phyloP scores from a whole-genome alignment of 1,140 invertebrate species.

The Drosophila sulfurigaster region DNA sequence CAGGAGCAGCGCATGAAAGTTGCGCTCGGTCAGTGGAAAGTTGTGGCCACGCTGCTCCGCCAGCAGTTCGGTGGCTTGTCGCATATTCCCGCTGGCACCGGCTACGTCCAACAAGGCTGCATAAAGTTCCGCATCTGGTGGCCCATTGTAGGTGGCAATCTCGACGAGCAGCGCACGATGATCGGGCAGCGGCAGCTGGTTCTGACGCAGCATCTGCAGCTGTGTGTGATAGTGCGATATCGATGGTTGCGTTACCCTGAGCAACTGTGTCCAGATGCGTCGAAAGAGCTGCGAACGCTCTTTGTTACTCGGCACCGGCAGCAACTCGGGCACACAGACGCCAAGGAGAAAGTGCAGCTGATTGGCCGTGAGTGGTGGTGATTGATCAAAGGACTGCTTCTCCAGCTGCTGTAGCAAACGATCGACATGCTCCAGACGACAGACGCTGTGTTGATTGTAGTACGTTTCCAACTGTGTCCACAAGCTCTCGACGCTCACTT shows the following conservation, averaged over 20 bases:
- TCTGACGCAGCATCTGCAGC: conserved; percentile 65
- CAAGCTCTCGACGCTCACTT: conserved; percentile 31
- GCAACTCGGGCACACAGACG: conserved; percentile 65
- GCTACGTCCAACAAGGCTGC: conserved; percentile 81
- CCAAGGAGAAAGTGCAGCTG: conserved; percentile 70
- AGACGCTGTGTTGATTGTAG: conserved; percentile 62
- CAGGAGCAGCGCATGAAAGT: conserved; percentile 86
- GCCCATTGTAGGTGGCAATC: conserved; percentile 53
- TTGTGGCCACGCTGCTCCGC: conserved; percentile 86
- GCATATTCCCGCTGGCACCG: conserved; percentile 86
- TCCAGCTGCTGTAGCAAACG: conserved; percentile 54
- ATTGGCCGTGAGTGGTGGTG: conserved; percentile 21
- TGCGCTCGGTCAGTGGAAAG: conserved; percentile 85
- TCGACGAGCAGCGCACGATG: conserved; percentile 65
- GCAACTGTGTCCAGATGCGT: conserved; percentile 63
- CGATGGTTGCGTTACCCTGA: conserved; percentile 50
- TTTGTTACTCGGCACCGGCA: conserved; percentile 56
- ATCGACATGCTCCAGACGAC: conserved; percentile 56
- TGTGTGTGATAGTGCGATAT: conserved; percentile 60
- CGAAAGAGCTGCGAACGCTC: conserved; percentile 58
- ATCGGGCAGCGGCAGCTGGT: conserved; percentile 57
- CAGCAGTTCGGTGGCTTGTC: conserved; percentile 85
- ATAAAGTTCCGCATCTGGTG: conserved; percentile 54
- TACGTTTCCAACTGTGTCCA: conserved; percentile 64
- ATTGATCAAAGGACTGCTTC: background rate